Percentiles rank a stretch among this genome's conserved stretches.
These are phyloP conservation scores for Pegoplata infirma DNA, from an alignment of 2,888 invertebrate species.

Conservation along the genomic window DNA sequence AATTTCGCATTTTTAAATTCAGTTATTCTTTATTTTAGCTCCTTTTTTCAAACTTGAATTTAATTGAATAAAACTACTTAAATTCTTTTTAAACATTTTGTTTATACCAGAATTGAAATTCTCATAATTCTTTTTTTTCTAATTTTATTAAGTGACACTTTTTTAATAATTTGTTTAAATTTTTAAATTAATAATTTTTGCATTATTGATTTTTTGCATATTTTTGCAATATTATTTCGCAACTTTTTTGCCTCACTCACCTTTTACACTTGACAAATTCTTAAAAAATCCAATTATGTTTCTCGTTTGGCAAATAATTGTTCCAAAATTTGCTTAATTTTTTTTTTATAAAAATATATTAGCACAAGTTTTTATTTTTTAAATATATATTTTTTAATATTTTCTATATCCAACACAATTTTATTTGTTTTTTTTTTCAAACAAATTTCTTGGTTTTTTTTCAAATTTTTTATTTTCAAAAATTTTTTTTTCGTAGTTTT, in stretches of 20 bases:
- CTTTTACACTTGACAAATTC: slow-evolving; percentile 54
- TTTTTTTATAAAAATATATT: background rate
- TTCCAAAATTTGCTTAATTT: slow-evolving; percentile 3
- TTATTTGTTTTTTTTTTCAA: slow-evolving; percentile 19
- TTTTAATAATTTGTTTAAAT: background rate
- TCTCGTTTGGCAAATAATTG: slow-evolving; percentile 5
- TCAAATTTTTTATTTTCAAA: background rate
- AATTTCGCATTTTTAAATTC: too few species aligned
- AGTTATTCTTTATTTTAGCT: too few species aligned
- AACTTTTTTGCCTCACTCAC: too few species aligned
- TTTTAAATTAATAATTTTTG: background rate
- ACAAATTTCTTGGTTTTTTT: background rate
- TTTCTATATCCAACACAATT: slow-evolving; percentile 30
- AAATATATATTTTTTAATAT: slow-evolving; percentile 27
- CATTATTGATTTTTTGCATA: background rate
- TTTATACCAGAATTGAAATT: too few species aligned
- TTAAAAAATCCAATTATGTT: slow-evolving; percentile 49
- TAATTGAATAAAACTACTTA: too few species aligned
- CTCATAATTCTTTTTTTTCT: background rate
- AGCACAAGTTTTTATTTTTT: slow-evolving; percentile 25
- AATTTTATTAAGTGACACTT: background rate
- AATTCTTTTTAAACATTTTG: too few species aligned
- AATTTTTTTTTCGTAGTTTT: too few species aligned
- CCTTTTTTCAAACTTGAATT: too few species aligned
- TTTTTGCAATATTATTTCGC: background rate